Evolutionary conservation across 2,797 vertebrate genomes (phyloP).

Genomic region (Agapornis canus): DNA sequence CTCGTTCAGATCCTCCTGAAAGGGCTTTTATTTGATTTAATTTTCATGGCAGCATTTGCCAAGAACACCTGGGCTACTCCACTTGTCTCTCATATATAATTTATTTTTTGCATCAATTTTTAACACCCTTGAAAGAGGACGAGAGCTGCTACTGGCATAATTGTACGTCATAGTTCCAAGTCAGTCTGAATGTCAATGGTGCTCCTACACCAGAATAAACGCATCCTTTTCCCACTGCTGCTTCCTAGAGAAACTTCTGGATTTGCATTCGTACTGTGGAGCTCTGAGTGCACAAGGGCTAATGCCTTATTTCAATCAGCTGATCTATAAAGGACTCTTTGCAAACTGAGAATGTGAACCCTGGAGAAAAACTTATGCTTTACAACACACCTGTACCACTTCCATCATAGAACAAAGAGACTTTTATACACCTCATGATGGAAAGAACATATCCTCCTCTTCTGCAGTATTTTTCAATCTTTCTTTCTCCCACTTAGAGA

Average conservation of each 20-base stretch:
- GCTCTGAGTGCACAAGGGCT: background rate
- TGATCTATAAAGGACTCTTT: background rate
- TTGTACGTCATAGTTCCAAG: background rate
- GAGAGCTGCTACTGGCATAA: slow-evolving; percentile 25
- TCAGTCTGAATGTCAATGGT: background rate
- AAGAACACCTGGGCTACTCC: slow-evolving; percentile 55
- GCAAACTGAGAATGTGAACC: background rate
- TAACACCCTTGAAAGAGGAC: slow-evolving; percentile 19
- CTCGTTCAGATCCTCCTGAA: slow-evolving; percentile 21
- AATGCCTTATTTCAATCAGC: background rate
- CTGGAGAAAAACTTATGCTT: background rate
- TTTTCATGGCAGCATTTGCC: slow-evolving; percentile 28
- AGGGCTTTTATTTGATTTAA: slow-evolving; percentile 35
- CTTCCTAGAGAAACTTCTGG: background rate
- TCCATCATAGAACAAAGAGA: background rate
- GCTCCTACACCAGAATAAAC: background rate
- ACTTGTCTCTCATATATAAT: slow-evolving; percentile 26
- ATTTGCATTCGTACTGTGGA: background rate
- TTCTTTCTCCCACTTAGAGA: background rate
- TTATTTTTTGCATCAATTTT: background rate
- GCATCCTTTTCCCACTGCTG: background rate
- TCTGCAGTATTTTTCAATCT: background rate
- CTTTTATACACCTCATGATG: background rate
- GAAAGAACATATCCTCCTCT: background rate
- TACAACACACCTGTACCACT: background rate